phyloP scores from a whole-genome alignment of 1,140 invertebrate species.

The Pogonomyrmex californicus region DNA sequence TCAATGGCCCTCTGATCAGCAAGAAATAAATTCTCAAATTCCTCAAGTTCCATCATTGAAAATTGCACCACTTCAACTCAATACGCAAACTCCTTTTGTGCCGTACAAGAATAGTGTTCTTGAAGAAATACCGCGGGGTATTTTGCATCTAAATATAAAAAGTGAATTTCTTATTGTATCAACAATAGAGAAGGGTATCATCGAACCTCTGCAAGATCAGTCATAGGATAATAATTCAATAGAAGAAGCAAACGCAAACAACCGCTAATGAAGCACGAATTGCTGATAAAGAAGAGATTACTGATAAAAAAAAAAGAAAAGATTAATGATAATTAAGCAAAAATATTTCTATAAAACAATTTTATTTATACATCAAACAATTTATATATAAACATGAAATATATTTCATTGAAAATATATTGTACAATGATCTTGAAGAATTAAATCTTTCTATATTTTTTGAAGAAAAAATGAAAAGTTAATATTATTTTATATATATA shows the following conservation, averaged over 20 bases:
- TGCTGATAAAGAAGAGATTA: not conserved
- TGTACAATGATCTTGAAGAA: not conserved
- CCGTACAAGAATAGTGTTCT: constrained; percentile 3
- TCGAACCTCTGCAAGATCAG: constrained; percentile 5
- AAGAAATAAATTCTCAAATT: not conserved
- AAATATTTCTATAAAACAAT: not conserved
- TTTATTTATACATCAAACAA: constrained; percentile 12
- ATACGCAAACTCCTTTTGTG: constrained; percentile 22
- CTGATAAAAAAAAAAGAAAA: not conserved
- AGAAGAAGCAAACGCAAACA: not conserved
- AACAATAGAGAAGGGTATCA: not conserved
- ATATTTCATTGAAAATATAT: constrained; percentile 33
- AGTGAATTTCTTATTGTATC: not conserved
- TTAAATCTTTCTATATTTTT: constrained; percentile 7
- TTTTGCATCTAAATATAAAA: not conserved
- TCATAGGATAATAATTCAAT: not conserved
- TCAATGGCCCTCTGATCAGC: not conserved
- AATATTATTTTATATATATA: not conserved
- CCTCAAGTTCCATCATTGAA: not conserved
- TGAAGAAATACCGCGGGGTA: constrained; percentile 28
- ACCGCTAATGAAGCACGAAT: not conserved
- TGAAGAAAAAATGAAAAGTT: not conserved
- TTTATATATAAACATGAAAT: constrained; percentile 29
- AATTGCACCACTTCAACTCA: not conserved
- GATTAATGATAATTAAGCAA: not conserved